Conservation (phyloP, 2,797 vertebrate genomes). For the Thamnophis elegans region DNA sequence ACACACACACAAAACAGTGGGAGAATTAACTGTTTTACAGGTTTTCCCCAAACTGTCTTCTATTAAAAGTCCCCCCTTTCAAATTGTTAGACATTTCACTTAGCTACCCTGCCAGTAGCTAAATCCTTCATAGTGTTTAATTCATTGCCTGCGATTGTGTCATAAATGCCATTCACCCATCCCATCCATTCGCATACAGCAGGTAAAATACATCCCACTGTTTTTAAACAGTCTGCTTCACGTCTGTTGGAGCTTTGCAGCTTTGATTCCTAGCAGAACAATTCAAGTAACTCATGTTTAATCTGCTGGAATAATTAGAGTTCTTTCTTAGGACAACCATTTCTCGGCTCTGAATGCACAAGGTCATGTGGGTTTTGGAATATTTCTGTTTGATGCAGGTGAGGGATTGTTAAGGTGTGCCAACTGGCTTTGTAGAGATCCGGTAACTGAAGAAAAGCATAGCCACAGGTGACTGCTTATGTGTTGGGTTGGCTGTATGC, state of each 20-base stretch:
- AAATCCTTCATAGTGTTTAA: background rate
- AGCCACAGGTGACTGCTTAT: background rate
- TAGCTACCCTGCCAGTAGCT: background rate
- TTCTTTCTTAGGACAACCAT: conserved; percentile 34
- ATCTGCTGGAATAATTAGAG: conserved; percentile 50
- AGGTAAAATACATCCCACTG: conserved; percentile 44
- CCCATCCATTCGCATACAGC: conserved; percentile 41
- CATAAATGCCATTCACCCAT: conserved; percentile 52
- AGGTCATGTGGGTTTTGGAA: conserved; percentile 34
- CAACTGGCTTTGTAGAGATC: background rate
- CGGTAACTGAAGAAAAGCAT: background rate
- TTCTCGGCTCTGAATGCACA: conserved; percentile 41
- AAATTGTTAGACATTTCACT: background rate
- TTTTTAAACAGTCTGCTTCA: conserved; percentile 37
- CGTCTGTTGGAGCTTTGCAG: conserved; percentile 46
- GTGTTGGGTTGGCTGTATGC: background rate
- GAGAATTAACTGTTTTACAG: background rate
- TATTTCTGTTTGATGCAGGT: background rate
- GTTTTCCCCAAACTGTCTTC: background rate
- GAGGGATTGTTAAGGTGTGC: background rate
- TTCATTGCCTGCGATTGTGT: conserved; percentile 30
- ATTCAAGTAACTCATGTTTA: conserved; percentile 59
- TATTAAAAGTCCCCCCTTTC: background rate
- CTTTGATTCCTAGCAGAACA: conserved; percentile 54
- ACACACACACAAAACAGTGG: background rate